A percentile compares a stretch with the other conserved stretches of the same genome.
phyloP scores from a whole-genome alignment of 2,113 vertebrate genomes.

The Mola mola region DNA sequence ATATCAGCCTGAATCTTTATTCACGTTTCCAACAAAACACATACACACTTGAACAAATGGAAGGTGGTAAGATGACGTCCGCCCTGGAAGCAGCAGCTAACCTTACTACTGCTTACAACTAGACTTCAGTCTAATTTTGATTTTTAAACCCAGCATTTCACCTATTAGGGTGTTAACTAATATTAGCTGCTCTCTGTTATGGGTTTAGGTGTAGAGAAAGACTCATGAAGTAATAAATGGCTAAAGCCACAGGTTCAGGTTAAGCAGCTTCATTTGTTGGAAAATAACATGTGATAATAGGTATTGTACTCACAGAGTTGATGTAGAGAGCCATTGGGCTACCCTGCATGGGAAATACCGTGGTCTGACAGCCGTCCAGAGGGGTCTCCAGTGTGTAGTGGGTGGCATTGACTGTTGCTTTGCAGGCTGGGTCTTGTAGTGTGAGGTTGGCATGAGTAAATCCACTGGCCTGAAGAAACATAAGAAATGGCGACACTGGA shows the following conservation, averaged over 20 bases:
- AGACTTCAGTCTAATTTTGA: too few relatives aligned
- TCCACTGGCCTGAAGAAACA: slow-evolving; percentile 81
- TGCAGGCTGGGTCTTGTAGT: slow-evolving; percentile 89
- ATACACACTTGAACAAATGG: too few relatives aligned
- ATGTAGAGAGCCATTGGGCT: slow-evolving; percentile 82
- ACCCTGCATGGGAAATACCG: slow-evolving; percentile 57
- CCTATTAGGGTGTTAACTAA: too few relatives aligned
- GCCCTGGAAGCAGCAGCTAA: too few relatives aligned
- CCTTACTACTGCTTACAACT: too few relatives aligned
- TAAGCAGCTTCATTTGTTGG: not conserved
- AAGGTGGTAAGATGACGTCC: too few relatives aligned
- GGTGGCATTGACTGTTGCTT: slow-evolving; percentile 88
- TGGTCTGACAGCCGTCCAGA: slow-evolving; percentile 86
- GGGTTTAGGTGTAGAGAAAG: too few relatives aligned
- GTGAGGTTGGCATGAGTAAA: slow-evolving; percentile 86
- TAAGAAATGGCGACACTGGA: slow-evolving; percentile 26
- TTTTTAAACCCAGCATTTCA: too few relatives aligned
- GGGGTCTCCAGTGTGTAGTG: slow-evolving; percentile 93
- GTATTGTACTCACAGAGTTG: slow-evolving; percentile 88
- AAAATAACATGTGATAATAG: not conserved
- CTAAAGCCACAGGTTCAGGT: not conserved
- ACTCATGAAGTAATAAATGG: too few relatives aligned
- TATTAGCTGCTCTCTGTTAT: too few relatives aligned
- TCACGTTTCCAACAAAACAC: too few relatives aligned
- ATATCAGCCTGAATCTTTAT: too few relatives aligned